A percentile compares a stretch with the other conserved stretches of the same genome.
Evolutionary conservation across 2,888 invertebrate species (phyloP).

Genomic region (Rhagonycha fulva): DNA sequence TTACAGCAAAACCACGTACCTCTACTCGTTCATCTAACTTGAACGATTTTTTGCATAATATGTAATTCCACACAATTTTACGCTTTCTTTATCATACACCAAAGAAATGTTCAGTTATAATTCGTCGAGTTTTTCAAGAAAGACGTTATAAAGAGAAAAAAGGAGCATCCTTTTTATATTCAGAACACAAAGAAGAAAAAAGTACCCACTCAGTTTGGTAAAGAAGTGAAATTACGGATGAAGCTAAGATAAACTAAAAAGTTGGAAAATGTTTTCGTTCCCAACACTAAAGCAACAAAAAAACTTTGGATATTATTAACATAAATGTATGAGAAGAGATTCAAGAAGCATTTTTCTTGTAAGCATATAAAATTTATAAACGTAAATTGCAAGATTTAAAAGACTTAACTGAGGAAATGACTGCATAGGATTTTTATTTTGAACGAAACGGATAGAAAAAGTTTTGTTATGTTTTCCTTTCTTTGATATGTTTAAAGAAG

Average conservation of each 20-base stretch:
- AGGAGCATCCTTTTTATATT: not conserved
- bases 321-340: not conserved
- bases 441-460: not conserved
- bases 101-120: not conserved
- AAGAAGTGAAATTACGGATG: not conserved
- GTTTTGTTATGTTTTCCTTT: not conserved
- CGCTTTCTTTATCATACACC: not conserved
- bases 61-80: not conserved
- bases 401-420: not conserved
- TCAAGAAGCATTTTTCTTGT: not conserved
- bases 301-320: not conserved
- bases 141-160: not conserved
- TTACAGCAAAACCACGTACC: not conserved
- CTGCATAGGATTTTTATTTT: not conserved
- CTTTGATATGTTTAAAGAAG: not conserved
- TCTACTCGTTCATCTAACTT: not conserved
- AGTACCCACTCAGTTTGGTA: not conserved
- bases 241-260: not conserved
- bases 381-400: not conserved
- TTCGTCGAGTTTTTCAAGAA: not conserved
- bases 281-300: not conserved
- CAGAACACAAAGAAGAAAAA: not conserved
- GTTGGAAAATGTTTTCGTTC: not conserved
- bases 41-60: not conserved
- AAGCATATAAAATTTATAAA: not conserved